phyloP scores from a whole-genome alignment of 1,140 invertebrate genomes.

The Procambarus clarkii region DNA sequence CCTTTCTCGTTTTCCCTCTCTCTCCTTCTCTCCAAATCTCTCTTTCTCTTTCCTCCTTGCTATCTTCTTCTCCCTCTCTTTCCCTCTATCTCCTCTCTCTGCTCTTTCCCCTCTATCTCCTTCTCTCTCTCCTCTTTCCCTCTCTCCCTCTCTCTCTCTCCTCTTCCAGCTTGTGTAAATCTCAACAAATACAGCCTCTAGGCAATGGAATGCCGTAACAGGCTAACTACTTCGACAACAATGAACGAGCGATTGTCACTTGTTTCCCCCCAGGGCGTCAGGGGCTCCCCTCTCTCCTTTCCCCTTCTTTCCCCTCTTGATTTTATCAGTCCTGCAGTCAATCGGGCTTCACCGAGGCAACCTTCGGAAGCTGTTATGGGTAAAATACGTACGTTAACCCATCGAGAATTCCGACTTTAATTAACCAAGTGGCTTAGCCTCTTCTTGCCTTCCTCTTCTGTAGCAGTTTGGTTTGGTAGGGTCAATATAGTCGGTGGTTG shows the following conservation, averaged over 20 bases:
- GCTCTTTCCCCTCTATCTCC: not conserved
- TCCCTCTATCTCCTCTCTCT: not conserved
- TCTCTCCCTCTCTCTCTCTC: not conserved
- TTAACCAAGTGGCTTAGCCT: not conserved
- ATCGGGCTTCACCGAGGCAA: not conserved
- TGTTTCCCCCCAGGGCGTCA: not conserved
- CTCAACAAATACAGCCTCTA: not conserved
- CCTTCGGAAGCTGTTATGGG: not conserved
- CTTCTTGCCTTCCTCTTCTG: not conserved
- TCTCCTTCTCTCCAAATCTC: not conserved
- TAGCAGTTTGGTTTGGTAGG: not conserved
- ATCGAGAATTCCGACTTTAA: not conserved
- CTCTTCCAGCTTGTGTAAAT: not conserved
- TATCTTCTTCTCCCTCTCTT: not conserved
- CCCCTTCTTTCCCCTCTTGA: not conserved
- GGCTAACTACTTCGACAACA: not conserved
- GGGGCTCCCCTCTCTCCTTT: not conserved
- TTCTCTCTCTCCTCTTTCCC: not conserved
- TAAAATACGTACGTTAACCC: not conserved
- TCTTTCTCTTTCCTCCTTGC: not conserved
- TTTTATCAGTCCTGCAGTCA: too few relatives aligned
- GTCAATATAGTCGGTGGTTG: not conserved
- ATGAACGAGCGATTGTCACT: conserved; percentile 17
- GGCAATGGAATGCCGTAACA: not conserved
- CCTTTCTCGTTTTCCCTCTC: not conserved